A percentile compares a stretch with the other conserved stretches of the same genome.
Evolutionary conservation across 1,140 invertebrate species (phyloP).

Genomic region (Orchesella cincta): DNA sequence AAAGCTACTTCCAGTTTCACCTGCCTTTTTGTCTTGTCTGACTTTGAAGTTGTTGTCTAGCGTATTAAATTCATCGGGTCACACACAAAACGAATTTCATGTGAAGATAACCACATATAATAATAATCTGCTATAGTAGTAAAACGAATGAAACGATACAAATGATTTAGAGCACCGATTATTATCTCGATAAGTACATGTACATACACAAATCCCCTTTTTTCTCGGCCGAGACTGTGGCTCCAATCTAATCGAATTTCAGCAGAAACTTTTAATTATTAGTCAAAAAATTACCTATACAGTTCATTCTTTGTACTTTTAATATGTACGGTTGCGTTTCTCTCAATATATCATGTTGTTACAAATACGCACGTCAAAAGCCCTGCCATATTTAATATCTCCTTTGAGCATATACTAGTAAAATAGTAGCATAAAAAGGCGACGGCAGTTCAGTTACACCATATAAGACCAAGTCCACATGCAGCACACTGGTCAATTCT

Average conservation of each 20-base stretch:
- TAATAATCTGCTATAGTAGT: background rate
- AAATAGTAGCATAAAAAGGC: too few relatives aligned
- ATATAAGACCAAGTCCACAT: background rate
- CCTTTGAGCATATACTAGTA: too few relatives aligned
- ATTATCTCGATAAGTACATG: background rate
- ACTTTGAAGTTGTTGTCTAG: too few relatives aligned
- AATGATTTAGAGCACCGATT: conserved; percentile 12
- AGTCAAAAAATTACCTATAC: conserved; percentile 3
- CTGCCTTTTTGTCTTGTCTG: background rate
- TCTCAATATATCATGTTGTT: background rate
- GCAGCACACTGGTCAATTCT: conserved; percentile 14
- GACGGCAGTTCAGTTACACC: background rate
- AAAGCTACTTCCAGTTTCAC: conserved; percentile 19
- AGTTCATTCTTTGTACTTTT: background rate
- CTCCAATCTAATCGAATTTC: conserved; percentile 17
- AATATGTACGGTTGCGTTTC: background rate
- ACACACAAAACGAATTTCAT: background rate
- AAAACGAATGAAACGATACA: background rate
- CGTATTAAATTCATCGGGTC: too few relatives aligned
- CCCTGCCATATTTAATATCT: too few relatives aligned
- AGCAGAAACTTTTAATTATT: conserved; percentile 22
- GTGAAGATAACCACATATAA: background rate
- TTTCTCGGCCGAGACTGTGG: background rate
- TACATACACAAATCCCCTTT: background rate
- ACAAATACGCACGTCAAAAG: too few relatives aligned